These are phyloP conservation scores for Uria lomvia DNA, from an alignment of 2,113 vertebrate genomes.

Conservation along the genomic window DNA sequence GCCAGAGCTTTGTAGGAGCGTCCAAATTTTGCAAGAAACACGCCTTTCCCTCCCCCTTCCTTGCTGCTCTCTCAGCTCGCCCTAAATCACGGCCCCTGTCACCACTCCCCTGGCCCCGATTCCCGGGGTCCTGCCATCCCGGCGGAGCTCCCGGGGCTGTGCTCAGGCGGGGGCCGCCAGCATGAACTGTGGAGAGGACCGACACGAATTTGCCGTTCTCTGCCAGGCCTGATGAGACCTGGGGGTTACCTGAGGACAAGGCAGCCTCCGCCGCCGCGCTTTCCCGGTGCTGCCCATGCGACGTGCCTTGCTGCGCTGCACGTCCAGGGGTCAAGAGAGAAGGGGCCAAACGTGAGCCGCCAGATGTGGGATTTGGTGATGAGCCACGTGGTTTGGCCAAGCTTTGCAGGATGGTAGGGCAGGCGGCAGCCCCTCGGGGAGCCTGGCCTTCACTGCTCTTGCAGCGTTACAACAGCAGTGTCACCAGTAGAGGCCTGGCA, in stretches of 20 bases:
- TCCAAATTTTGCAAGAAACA: background rate
- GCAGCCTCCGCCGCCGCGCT: accelerated
- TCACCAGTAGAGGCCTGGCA: background rate
- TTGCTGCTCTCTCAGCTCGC: background rate
- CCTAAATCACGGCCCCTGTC: background rate
- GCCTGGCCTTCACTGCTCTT: background rate
- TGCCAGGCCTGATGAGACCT: background rate
- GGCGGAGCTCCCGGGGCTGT: accelerated
- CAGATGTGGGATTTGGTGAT: background rate
- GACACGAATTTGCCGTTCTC: background rate
- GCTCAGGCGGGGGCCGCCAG: background rate
- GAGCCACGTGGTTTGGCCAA: background rate
- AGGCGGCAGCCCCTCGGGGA: background rate
- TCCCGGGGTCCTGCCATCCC: background rate
- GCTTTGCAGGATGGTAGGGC: background rate
- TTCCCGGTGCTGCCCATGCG: accelerated
- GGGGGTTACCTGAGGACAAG: background rate
- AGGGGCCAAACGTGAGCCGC: background rate
- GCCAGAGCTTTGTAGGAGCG: background rate
- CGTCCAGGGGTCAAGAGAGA: background rate
- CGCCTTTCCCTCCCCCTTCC: background rate
- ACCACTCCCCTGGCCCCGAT: background rate
- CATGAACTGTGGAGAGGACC: accelerated
- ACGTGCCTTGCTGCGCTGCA: background rate
- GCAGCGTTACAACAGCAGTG: accelerated